Conservation (phyloP, 2,797 vertebrate species). For the Lophius americanus region DNA sequence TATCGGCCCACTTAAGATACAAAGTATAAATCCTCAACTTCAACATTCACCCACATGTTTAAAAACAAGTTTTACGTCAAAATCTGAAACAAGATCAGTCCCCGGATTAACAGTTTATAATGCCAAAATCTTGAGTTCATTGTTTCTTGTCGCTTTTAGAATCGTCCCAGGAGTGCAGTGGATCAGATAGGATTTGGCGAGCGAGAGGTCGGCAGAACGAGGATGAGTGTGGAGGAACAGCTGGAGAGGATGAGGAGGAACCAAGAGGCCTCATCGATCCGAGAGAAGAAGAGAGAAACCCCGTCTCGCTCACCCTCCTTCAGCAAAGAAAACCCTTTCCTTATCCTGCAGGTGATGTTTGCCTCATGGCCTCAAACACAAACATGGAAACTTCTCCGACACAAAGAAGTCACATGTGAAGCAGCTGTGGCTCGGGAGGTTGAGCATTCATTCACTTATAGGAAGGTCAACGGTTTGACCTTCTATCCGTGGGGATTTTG, state of each 20-base stretch:
- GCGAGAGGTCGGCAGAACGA: constrained; percentile 73
- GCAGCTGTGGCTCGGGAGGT: too few relatives aligned
- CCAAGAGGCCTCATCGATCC: constrained; percentile 89
- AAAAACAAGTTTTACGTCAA: too few relatives aligned
- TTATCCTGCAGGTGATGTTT: constrained; percentile 79
- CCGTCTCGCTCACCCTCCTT: constrained; percentile 83
- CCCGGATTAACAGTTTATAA: not conserved
- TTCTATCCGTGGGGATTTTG: too few relatives aligned
- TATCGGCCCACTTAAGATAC: too few relatives aligned
- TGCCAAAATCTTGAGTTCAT: not conserved
- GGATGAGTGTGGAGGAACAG: constrained; percentile 97
- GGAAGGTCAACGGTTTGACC: too few relatives aligned
- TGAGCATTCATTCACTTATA: too few relatives aligned
- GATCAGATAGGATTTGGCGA: constrained; percentile 82
- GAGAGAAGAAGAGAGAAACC: constrained; percentile 84
- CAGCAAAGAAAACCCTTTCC: constrained; percentile 81
- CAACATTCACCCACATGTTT: too few relatives aligned
- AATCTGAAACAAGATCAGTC: too few relatives aligned
- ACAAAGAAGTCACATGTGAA: too few relatives aligned
- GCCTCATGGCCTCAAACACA: too few relatives aligned
- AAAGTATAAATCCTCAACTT: too few relatives aligned
- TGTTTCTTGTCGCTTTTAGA: constrained; percentile 70
- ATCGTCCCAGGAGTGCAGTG: constrained; percentile 89
- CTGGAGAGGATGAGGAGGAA: constrained; percentile 95
- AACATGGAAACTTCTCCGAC: too few relatives aligned